These are phyloP conservation scores for Hippocampus mohnikei DNA, from an alignment of 2,113 vertebrate species.

Conservation along the genomic window DNA sequence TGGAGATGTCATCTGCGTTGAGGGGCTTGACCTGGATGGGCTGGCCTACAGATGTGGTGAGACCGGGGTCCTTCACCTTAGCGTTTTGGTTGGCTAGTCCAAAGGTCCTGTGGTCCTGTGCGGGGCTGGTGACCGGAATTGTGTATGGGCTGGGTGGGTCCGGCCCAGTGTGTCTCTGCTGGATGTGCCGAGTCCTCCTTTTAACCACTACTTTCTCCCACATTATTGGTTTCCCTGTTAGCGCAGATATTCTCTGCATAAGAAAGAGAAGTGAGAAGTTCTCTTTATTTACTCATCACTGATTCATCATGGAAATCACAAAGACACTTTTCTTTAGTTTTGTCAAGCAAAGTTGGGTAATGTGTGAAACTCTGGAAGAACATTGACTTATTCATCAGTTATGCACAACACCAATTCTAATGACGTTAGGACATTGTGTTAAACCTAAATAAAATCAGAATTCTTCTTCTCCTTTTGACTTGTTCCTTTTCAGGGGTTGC, in stretches of 20 bases:
- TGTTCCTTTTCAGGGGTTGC: too few species aligned
- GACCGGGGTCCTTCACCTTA: conserved; percentile 71
- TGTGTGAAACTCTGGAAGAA: background rate
- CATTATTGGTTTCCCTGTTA: conserved; percentile 50
- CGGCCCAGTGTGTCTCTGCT: conserved; percentile 33
- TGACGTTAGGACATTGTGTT: too few species aligned
- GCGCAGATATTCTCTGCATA: conserved; percentile 61
- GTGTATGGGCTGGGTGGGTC: conserved; percentile 40
- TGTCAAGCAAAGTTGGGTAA: background rate
- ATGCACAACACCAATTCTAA: too few species aligned
- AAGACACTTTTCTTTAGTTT: background rate
- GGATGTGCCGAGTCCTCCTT: conserved; percentile 37
- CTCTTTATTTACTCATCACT: background rate
- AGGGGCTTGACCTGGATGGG: conserved; percentile 73
- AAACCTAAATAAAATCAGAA: too few species aligned
- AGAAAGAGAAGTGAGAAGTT: background rate
- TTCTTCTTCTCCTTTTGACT: too few species aligned
- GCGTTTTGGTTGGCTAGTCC: conserved; percentile 54
- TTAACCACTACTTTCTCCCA: conserved; percentile 44
- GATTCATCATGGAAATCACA: background rate
- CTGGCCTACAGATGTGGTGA: conserved; percentile 75
- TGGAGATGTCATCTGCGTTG: conserved; percentile 83
- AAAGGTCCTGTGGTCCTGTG: conserved; percentile 71
- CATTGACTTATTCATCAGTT: background rate
- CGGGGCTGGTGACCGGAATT: conserved; percentile 59